Base-by-base conservation (phyloP, 2,797 vertebrate genomes). In the Dryobates pubescens region DNA sequence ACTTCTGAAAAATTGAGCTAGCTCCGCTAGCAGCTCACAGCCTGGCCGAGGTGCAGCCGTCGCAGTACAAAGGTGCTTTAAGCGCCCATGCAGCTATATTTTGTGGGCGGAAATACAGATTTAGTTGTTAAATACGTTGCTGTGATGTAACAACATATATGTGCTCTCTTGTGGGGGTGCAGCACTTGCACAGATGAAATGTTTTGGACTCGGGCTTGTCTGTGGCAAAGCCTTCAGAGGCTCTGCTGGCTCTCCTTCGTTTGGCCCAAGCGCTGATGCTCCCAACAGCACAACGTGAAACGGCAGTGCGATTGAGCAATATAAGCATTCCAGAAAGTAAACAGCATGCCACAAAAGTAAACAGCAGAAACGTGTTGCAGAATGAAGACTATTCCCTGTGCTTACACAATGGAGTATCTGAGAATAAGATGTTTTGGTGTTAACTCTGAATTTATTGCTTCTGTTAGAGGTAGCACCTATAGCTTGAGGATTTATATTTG, bases 311-410 rank as follows among this genome's bases (percentile, higher is more conserved):
- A 13, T 75, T 68, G 91, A 81, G 92, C 61, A 90, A 91, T 62
- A 18, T 1, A 5, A 79, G 43, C 45, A 2, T 85, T 89, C 88
- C 68, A 15, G 43, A 93, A 95, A 72, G 49, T 70, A 79, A 90
- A 91, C 58, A 69, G n/a, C n/a, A n/a, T n/a, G n/a, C n/a, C n/a
- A n/a, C n/a, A 36, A 92, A 95, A 72, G 49, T 70, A 79, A 90
- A 91, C 58, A 69, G 77, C 18, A 64, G 15, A 68, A 93, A 75
- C 67, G 83, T 73, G 36, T 61, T 57, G 70, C 9, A 15, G 47
- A 72, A 17, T n/a, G 68, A 71, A 68, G 68, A 69, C 74, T 75
- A 16, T 73, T 88, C 53, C 73, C 67, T 6, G 0, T 56, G 56
- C 27, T 58, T 72, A 43, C 30, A 5, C 1, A 7, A 19, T 67